Evolutionary conservation across 2,888 invertebrate genomes (phyloP).

Genomic region (Acleris literana): DNA sequence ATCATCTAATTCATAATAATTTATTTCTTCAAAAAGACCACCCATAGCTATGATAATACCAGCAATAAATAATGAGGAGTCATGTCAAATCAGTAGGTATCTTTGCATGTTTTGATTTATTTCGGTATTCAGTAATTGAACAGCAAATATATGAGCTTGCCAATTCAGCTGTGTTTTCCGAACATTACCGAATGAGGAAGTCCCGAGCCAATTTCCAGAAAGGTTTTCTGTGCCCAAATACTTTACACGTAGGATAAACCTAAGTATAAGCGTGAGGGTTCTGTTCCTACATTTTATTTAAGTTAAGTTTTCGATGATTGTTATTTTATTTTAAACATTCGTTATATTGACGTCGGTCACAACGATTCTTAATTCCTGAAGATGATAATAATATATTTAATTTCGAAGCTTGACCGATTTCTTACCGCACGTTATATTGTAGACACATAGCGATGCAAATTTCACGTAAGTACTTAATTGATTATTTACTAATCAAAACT

Average conservation of each 20-base stretch:
- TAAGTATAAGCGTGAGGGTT: conserved; percentile 12
- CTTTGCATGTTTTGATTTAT: background rate
- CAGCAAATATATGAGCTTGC: conserved; percentile 23
- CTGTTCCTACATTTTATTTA: background rate
- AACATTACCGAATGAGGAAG: conserved; percentile 20
- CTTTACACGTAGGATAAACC: conserved; percentile 7
- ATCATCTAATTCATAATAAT: too few species aligned
- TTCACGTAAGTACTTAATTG: too few species aligned
- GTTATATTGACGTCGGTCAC: too few species aligned
- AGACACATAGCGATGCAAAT: too few species aligned
- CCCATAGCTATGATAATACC: too few species aligned
- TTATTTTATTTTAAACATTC: too few species aligned
- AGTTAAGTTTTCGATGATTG: background rate
- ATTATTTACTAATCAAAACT: too few species aligned
- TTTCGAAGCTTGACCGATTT: too few species aligned
- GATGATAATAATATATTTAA: too few species aligned
- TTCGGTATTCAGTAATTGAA: conserved; percentile 23
- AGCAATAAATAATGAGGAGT: background rate
- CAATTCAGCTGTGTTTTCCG: conserved; percentile 9
- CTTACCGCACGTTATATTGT: too few species aligned
- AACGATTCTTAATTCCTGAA: too few species aligned
- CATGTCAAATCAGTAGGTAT: conserved; percentile 2
- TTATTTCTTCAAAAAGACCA: too few species aligned
- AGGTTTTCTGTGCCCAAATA: conserved; percentile 24
- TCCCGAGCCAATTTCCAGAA: conserved; percentile 19